Evolutionary conservation across 2,888 invertebrate species (phyloP).

Genomic region (Parnassius mnemosyne): DNA sequence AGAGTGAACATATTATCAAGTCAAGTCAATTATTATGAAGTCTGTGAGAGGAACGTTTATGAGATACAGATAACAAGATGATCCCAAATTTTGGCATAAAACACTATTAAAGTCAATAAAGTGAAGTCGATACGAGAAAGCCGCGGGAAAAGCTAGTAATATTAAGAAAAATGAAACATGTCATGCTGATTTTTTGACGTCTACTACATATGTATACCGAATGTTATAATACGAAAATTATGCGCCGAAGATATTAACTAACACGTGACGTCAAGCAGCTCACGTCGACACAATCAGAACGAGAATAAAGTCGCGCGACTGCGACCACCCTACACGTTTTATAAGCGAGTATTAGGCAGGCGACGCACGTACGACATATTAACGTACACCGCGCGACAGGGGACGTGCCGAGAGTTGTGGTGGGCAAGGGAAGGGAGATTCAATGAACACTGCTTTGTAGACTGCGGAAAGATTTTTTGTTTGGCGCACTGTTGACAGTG

Average conservation of each 20-base stretch:
- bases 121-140: too few species aligned
- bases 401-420: conserved; percentile 48
- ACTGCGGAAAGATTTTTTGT: neutral
- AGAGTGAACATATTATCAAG: too few species aligned
- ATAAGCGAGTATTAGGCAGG: conserved; percentile 56
- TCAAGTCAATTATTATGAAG: too few species aligned
- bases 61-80: too few species aligned
- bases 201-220: too few species aligned
- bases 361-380: conserved; percentile 67
- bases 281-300: conserved; percentile 71
- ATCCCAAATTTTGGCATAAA: too few species aligned
- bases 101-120: too few species aligned
- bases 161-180: too few species aligned
- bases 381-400: conserved; percentile 64
- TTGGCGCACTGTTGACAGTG: neutral
- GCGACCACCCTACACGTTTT: conserved; percentile 37
- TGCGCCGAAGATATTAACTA: conserved; percentile 3
- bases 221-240: conserved; percentile 10
- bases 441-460: conserved; percentile 49
- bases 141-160: too few species aligned
- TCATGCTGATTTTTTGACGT: too few species aligned
- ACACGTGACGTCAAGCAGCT: conserved; percentile 45
- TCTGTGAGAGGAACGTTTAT: too few species aligned
- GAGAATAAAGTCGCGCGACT: conserved; percentile 61
- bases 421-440: conserved; percentile 46